phyloP scores from a whole-genome alignment of 2,888 invertebrate species.

The Actias luna region DNA sequence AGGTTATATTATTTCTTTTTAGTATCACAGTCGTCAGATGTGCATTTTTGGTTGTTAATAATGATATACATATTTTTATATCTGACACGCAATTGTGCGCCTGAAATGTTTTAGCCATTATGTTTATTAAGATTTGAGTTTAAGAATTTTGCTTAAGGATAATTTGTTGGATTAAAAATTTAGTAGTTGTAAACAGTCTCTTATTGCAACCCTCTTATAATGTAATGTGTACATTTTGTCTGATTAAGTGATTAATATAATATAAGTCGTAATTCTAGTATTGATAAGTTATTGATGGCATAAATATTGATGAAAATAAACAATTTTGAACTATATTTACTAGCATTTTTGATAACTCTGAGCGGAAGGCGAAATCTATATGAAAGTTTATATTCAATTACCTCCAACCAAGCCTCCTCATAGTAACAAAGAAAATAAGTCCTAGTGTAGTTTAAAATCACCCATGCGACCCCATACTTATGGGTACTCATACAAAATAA shows the following conservation, averaged over 20 bases:
- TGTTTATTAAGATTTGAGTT: slow-evolving; percentile 70
- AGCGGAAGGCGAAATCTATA: neutral
- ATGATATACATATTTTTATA: slow-evolving; percentile 76
- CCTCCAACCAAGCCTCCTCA: too few relatives aligned
- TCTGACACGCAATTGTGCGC: slow-evolving; percentile 63
- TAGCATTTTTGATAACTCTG: neutral
- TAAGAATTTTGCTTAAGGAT: slow-evolving; percentile 74
- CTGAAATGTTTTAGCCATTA: slow-evolving; percentile 68
- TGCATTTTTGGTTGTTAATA: slow-evolving; percentile 74
- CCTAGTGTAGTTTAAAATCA: too few relatives aligned
- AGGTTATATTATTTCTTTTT: slow-evolving; percentile 60
- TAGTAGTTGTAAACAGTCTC: slow-evolving; percentile 52
- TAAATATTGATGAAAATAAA: neutral
- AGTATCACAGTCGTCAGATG: slow-evolving; percentile 67
- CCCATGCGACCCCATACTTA: too few relatives aligned
- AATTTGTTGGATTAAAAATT: slow-evolving; percentile 78
- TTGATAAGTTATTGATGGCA: neutral
- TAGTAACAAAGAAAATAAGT: too few relatives aligned
- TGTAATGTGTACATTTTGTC: neutral
- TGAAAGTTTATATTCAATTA: too few relatives aligned
- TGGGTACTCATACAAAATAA: too few relatives aligned
- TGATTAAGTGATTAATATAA: slow-evolving; percentile 6
- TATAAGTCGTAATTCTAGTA: neutral
- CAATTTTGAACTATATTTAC: neutral
- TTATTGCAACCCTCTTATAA: slow-evolving; percentile 7